Conservation (phyloP, 2,113 vertebrate species). For the Furnarius figulus region DNA sequence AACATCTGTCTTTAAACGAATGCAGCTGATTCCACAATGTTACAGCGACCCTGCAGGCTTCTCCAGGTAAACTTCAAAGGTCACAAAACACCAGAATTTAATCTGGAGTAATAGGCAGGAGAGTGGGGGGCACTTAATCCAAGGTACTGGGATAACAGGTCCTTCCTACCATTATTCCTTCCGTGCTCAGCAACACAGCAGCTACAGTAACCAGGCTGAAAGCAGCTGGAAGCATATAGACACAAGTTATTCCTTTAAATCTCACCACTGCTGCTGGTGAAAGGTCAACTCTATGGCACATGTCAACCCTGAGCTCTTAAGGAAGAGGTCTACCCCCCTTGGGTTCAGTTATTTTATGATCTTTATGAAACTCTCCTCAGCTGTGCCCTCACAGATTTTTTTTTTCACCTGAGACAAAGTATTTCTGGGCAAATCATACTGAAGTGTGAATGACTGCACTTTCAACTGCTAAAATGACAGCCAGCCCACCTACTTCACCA, state of each 20-base stretch:
- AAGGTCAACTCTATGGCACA: neutral
- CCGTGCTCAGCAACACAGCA: neutral
- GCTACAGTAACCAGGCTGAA: neutral
- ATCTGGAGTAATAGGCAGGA: neutral
- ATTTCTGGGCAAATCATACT: neutral
- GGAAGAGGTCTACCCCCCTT: accelerated
- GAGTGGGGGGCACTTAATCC: neutral
- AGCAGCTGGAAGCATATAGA: neutral
- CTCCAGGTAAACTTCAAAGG: constrained; percentile 11
- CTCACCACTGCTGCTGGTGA: neutral
- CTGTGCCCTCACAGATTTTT: neutral
- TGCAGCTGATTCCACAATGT: neutral
- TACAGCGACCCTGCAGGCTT: neutral
- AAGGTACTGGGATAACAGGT: neutral
- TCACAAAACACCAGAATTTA: neutral
- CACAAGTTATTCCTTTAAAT: neutral
- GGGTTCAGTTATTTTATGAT: neutral
- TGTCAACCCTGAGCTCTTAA: neutral
- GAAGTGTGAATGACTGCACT: neutral
- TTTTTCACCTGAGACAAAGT: neutral
- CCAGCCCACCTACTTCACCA: neutral
- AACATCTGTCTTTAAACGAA: neutral
- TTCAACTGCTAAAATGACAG: neutral
- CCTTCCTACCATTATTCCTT: neutral
- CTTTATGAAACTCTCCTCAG: neutral